Evolutionary conservation across 2,888 invertebrate genomes (phyloP).

Genomic region (Deilephila porcellus): DNA sequence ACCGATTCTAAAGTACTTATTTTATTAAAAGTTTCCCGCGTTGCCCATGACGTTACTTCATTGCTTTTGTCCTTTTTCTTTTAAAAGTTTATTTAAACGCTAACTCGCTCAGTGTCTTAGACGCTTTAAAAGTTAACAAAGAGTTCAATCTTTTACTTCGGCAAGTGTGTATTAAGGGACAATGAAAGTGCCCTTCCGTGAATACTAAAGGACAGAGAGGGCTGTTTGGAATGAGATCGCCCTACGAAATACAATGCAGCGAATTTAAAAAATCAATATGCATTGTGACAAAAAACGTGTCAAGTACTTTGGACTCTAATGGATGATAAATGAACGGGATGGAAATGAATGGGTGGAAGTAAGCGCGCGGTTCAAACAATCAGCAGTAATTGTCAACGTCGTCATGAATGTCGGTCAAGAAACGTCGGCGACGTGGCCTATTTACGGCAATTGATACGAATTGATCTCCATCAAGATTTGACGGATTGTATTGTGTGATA

Average conservation of each 20-base stretch:
- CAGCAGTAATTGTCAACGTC: conserved; percentile 55
- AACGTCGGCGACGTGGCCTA: conserved; percentile 57
- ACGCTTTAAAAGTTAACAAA: conserved; percentile 56
- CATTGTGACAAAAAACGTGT: conserved; percentile 1
- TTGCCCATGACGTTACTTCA: conserved; percentile 54
- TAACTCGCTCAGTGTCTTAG: conserved; percentile 57
- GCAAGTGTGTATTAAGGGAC: conserved; percentile 54
- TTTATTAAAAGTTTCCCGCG: conserved; percentile 62
- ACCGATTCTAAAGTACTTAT: conserved; percentile 54
- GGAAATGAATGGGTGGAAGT: conserved; percentile 58
- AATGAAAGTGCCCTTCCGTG: conserved; percentile 40
- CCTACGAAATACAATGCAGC: neutral
- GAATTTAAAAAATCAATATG: conserved; percentile 1
- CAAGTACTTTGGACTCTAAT: conserved; percentile 32
- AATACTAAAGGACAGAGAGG: neutral
- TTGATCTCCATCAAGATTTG: conserved; percentile 60
- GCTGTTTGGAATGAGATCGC: neutral
- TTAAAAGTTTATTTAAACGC: conserved; percentile 57
- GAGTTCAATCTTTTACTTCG: conserved; percentile 58
- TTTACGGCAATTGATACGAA: conserved; percentile 64
- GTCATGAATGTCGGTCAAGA: conserved; percentile 61
- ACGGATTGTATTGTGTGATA: conserved; percentile 33
- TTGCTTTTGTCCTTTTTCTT: conserved; percentile 52
- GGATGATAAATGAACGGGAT: conserved; percentile 49
- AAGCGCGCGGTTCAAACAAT: conserved; percentile 52